Base-by-base conservation (phyloP, 2,888 invertebrate species). In the Drosophila subsilvestris region DNA sequence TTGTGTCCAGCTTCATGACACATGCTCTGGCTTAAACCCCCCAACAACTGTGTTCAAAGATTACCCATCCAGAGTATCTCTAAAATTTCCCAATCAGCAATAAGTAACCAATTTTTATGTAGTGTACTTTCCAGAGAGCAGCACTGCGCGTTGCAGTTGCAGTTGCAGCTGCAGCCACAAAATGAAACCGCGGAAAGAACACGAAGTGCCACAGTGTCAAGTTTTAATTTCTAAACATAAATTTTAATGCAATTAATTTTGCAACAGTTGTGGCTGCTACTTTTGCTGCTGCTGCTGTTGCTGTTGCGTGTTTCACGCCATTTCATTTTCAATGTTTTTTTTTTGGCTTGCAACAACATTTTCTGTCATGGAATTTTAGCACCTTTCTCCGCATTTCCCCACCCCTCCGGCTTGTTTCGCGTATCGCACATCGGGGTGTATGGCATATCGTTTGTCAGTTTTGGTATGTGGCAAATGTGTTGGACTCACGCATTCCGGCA, bases 201-300 rank as follows among this genome's bases (percentile, higher is more conserved):
- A 65, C 25, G 18, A 47, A 49, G 25, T n/a, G 50, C 47, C 59
- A 63, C 37, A 29, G 43, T 18, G 43, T 53, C 57, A 58, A 27
- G 54, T 59, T 69, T 74, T 57, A 66, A 74, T 65, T 75, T 71
- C 55, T 57, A 72, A 48, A 57, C 63, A 69, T 83, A 77, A 79
- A 83, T 83, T 79, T 59, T 56, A 73, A 61, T 71, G 77, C 70
- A 79, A 80, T 83, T 83, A 79, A 86, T 76, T 74, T 70, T n/a
- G 65, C 49, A 71, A 51, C 63, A 71, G 72, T 57, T 55, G 62
- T 61, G 49, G 6, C 17, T 45, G 17, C 51, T 53, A 17, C 44
- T 63, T 20, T 18, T 43, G 53, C 25, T 55, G 56, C 32, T 53
- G 56, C 45, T 25, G 65, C 50, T 55, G 56, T 37, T 25, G 65